Base-by-base conservation (phyloP, 2,888 invertebrate genomes). In the Ectemnius cavifrons region DNA sequence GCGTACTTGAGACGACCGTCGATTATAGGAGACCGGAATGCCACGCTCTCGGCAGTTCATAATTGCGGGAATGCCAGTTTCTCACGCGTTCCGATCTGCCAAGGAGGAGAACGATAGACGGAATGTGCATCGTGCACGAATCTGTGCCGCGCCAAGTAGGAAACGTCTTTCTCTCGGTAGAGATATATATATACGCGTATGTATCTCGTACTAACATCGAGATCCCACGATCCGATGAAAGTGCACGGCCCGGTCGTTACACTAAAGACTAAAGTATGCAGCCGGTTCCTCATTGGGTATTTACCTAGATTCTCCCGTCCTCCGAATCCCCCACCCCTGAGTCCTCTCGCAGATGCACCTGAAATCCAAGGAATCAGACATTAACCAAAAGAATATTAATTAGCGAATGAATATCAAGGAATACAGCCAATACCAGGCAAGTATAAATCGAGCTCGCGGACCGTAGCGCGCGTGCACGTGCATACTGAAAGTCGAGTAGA, bases 301-400 rank as follows among this genome's bases (percentile, higher is more conserved):
- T 37, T 80, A 87, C 87, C 87, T 87, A 87, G 82, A 87, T 86
- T 85, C 82, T 82, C 81, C 84, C 84, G 84, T 80, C 82, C 84
- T 80, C 82, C 82, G 81, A 83, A 81, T 82, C 84, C 82, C 79
- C 85, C 82, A 79, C 79, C 83, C 75, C 63, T 73, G 70, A 63
- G 23, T 23, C 68, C 61, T 74, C 75, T 77, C 78, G 79, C 80
- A 78, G 80, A 73, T 80, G 77, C 74, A 80, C 82, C 86, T 86
- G 84, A 46, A 85, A 85, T 76, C 80, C 58, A 61, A 58, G 57
- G 18, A 62, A 71, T 46, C 52, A 71, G 69, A 45, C 68, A 73
- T 74, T 62, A 63, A 59, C 62, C 57, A 52, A 64, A 62, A 71
- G 49, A 59, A 20, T 70, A n/a, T 6, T 27, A 47, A 23, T 23